Conservation (phyloP, 1,140 invertebrate genomes). For the Drosophila bocki region DNA sequence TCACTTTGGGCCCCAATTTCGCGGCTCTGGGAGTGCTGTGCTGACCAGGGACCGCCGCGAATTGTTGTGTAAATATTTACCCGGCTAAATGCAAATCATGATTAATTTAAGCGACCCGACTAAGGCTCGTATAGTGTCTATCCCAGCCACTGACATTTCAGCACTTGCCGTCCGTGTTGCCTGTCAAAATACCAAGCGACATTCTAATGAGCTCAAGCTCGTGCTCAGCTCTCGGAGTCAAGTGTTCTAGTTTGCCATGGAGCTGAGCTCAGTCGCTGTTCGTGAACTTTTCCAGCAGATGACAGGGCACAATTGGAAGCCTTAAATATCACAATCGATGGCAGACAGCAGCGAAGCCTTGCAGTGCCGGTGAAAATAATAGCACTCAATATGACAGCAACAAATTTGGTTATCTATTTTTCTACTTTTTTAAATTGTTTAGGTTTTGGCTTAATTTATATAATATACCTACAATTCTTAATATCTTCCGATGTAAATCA, state of each 20-base stretch:
- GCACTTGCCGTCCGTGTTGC: slow-evolving; percentile 48
- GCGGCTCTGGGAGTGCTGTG: slow-evolving; percentile 46
- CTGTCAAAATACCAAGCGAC: slow-evolving; percentile 67
- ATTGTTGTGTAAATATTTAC: slow-evolving; percentile 68
- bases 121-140: neutral
- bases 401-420: slow-evolving; percentile 1
- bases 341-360: slow-evolving; percentile 28
- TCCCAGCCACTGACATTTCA: slow-evolving; percentile 42
- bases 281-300: slow-evolving; percentile 68
- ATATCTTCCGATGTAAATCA: no score
- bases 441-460: neutral
- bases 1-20: slow-evolving; percentile 29
- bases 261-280: slow-evolving; percentile 42
- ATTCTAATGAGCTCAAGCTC: slow-evolving; percentile 75
- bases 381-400: slow-evolving; percentile 18
- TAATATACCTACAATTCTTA: no score
- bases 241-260: slow-evolving; percentile 55
- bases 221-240: slow-evolving; percentile 32
- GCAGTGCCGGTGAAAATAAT: slow-evolving; percentile 14
- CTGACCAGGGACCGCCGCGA: slow-evolving; percentile 44
- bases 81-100: slow-evolving; percentile 55
- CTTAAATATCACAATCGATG: slow-evolving; percentile 69
- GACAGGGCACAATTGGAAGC: slow-evolving; percentile 46
- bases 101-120: slow-evolving; percentile 40
- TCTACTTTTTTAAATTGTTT: neutral